Conservation (phyloP, 2,113 vertebrate species). For the Circaetus gallicus region DNA sequence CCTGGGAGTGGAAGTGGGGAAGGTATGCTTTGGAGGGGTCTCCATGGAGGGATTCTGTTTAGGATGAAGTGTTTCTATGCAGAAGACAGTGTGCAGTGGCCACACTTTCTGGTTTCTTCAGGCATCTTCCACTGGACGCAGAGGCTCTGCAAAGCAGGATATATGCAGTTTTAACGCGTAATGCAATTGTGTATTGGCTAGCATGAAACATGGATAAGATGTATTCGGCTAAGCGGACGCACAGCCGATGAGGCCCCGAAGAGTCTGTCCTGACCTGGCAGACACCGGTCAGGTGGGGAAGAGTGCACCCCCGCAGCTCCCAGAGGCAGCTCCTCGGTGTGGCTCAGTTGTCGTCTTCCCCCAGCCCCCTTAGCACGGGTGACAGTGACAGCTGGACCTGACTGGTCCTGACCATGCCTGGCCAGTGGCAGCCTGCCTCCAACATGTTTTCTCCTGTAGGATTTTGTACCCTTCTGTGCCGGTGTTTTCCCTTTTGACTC, state of each 20-base stretch:
- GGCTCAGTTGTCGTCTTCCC: background rate
- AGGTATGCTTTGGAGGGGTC: background rate
- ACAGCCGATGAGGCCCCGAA: fast-evolving
- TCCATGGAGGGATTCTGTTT: background rate
- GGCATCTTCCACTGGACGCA: fast-evolving
- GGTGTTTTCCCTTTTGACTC: background rate
- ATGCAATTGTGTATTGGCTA: background rate
- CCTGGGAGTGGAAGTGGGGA: background rate
- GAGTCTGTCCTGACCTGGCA: background rate
- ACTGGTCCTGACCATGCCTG: background rate
- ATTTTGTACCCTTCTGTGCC: background rate
- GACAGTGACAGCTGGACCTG: background rate
- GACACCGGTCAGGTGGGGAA: background rate
- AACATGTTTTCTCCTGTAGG: background rate
- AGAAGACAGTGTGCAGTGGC: background rate
- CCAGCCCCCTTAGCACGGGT: background rate
- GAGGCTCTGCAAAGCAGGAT: background rate
- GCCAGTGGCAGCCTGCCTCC: background rate
- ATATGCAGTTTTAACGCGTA: background rate
- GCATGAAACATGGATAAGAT: background rate
- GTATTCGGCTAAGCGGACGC: fast-evolving
- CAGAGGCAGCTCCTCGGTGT: fast-evolving
- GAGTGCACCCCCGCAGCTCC: background rate
- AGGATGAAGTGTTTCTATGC: background rate
- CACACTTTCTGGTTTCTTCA: background rate